Base-by-base conservation (phyloP, 2,888 invertebrate genomes). In the Cosmopolites sordidus region DNA sequence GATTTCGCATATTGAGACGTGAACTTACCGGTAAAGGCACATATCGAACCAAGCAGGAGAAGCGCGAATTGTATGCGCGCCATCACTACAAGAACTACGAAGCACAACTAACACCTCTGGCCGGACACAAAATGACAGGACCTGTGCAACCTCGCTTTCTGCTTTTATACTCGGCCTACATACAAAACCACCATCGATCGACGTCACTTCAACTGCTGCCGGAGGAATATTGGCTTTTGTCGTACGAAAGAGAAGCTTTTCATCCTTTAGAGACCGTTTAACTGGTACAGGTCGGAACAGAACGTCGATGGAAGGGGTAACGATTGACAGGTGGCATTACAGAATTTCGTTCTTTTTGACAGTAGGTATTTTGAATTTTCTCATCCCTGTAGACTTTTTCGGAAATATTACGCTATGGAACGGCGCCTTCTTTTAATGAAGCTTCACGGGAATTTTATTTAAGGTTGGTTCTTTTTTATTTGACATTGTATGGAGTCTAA, bases 121-220 rank as follows among this genome's bases (percentile, higher is more conserved):
- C 67, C 67, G 65, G 66, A 65, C 67, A 70, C 72, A 70, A 47
- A 72, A 67, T 70, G 69, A 72, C 71, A 73, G 72, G 65, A 69
- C 69, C 68, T 69, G 69, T 67, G 66, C 69, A 62, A 63, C 66
- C 66, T 62, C 66, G 69, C 65, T 65, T 65, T 65, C 62, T 65
- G 67, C 72, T 74, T 74, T 69, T 74, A 74, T 73, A 73, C 66
- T 68, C 73, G 73, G 73, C 72, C 71, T 72, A 72, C 69, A 71
- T 72, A 69, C 67, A 66, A 67, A 65, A 68, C 70, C 70, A 68
- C 71, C 68, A 67, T 69, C 65, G 66, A 65, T 58, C 70, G 67
- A 69, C 70, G 70, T 69, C 70, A 70, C 59, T 62, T 59, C 60
- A 56, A 59, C 60, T 58, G 59, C 50, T 67, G 69, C 66, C 67